A percentile compares a stretch with the other conserved stretches of the same genome.
phyloP scores from a whole-genome alignment of 2,888 invertebrate genomes.

The Cheilosia soror region DNA sequence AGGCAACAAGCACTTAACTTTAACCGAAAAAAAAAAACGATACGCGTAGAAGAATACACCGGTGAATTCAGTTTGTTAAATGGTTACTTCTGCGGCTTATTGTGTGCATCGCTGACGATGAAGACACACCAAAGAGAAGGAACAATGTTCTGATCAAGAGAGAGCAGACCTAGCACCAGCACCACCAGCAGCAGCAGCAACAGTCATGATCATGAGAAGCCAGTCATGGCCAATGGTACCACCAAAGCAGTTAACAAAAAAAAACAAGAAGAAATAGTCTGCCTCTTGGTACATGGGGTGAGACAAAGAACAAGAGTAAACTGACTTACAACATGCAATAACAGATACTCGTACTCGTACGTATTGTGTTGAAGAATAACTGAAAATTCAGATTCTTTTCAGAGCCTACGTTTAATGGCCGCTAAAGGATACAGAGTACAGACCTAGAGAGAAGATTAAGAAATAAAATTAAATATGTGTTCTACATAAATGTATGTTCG shows the following conservation, averaged over 20 bases:
- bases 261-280: background rate
- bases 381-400: background rate
- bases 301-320: conserved; percentile 29
- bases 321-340: conserved; percentile 2
- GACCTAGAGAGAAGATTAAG: background rate
- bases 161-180: conserved; percentile 7
- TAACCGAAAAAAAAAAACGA: conserved; percentile 21
- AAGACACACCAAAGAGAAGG: conserved; percentile 38
- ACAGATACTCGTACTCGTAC: background rate
- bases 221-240: conserved; percentile 29
- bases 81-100: conserved; percentile 44
- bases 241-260: conserved; percentile 39
- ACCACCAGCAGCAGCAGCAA: conserved; percentile 1
- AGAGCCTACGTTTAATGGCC: background rate
- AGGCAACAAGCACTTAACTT: conserved; percentile 47
- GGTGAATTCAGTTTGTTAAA: conserved; percentile 54
- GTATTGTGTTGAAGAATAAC: conserved; percentile 3
- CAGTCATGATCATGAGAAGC: conserved; percentile 2
- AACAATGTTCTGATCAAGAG: conserved; percentile 52
- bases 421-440: background rate
- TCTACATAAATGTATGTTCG: background rate
- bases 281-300: conserved; percentile 19
- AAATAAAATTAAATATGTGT: background rate
- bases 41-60: conserved; percentile 30
- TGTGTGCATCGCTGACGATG: conserved; percentile 49